Evolutionary conservation across 2,888 invertebrate species (phyloP), one percentile per base, ranked within the genome.

Genomic region (Trichogramma dendrolimi): DNA sequence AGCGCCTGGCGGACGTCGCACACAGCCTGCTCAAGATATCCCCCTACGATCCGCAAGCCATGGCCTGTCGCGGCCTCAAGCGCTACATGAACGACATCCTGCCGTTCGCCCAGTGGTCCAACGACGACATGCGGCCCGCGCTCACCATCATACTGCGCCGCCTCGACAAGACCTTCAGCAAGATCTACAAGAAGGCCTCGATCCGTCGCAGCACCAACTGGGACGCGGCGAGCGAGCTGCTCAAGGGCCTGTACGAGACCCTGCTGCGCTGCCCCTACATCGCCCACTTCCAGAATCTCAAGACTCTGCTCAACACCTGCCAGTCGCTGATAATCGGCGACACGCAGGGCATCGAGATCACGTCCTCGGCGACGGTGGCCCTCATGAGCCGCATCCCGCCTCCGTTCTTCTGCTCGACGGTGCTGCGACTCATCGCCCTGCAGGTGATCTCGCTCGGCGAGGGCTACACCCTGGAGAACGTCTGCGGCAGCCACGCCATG

Each of bases 21-120:
- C 95, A 98, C 78, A 95, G 95, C 7, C 82, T 99, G 11, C 83
- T 99, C 14, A 99, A 99, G 82, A 91, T 99, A 27, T 96, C 98
- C 0, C 97, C 98, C 0, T 98, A 98, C 79, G 99, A 99, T 81
- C 92, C 96, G 0, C 90, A 91, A 70, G 96, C 98, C 0, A 96
- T 99, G 94, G 92, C 91, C 0, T 97, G 97, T 71, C 86, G 92
- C 43, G 97, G 97, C 0, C 81, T 98, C 0, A 94, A 95, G 73
- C 87, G 91, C 67, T 97, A 94, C 73, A 94, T 94, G 93, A 91
- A 89, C 62, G 89, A 90, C 69, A 89, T 99, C 58, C 81, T 99
- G 58, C 98, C 98, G 0, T 89, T 92, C 0, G 96, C 94, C 0
- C 97, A 99, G 75, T 99, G 99, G 96, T 89, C 93, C 0, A 92